Evolutionary conservation across 2,113 vertebrate species (phyloP).

Genomic region (Stegastes partitus): DNA sequence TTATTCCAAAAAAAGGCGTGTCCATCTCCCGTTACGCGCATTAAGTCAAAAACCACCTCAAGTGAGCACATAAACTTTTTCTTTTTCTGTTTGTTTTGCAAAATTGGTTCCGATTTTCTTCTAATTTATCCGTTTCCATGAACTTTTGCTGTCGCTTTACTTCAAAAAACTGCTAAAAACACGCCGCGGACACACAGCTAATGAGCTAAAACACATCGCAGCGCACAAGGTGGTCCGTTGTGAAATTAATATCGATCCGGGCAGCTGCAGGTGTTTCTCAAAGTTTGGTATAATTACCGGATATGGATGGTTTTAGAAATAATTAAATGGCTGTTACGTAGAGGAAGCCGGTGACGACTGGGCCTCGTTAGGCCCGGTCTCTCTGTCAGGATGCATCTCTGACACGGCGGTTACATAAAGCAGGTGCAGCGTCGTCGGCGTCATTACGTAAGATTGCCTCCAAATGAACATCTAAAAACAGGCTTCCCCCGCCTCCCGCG

Average conservation of each 20-base stretch:
- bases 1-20: too few species aligned
- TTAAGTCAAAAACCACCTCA: too few species aligned
- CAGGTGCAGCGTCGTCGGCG: constrained; percentile 6
- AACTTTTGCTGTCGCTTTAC: too few species aligned
- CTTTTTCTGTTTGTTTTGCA: too few species aligned
- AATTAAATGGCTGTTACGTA: constrained; percentile 14
- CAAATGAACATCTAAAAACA: constrained; percentile 48
- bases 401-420: constrained; percentile 13
- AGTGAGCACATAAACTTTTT: too few species aligned
- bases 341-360: neutral
- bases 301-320: neutral
- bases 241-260: too few species aligned
- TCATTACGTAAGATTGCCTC: constrained; percentile 29
- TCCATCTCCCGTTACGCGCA: too few species aligned
- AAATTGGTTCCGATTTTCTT: too few species aligned
- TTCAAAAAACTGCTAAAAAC: too few species aligned
- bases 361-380: constrained; percentile 3
- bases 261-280: constrained; percentile 2
- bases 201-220: neutral
- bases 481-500: neutral
- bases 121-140: too few species aligned
- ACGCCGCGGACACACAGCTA: too few species aligned
- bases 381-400: constrained; percentile 25
- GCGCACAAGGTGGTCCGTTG: too few species aligned
- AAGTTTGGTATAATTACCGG: constrained; percentile 3